Conservation (phyloP, 2,888 invertebrate genomes). For the Macaria notata region DNA sequence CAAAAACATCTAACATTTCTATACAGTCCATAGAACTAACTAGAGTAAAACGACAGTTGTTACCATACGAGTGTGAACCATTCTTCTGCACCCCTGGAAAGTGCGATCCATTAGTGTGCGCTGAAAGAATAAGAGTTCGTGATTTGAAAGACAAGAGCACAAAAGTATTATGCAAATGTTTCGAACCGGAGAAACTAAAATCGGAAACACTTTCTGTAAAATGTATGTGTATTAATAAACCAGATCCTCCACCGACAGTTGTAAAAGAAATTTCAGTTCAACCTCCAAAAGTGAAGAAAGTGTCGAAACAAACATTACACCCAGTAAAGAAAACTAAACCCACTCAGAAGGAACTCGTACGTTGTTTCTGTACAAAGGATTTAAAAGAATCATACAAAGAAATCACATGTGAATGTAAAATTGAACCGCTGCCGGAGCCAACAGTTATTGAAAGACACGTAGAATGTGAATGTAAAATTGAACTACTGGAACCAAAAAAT, state of each 20-base stretch:
- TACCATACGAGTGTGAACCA: conserved; percentile 36
- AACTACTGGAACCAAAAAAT: background rate
- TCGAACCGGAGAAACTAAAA: no score
- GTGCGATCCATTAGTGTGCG: conserved; percentile 39
- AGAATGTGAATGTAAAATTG: background rate
- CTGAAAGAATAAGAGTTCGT: conserved; percentile 27
- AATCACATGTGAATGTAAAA: background rate
- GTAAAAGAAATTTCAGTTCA: no score
- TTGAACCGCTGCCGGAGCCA: no score
- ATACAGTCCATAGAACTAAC: no score
- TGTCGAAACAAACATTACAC: no score
- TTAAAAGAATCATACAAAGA: background rate
- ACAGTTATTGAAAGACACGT: background rate
- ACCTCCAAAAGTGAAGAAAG: no score
- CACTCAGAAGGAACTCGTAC: conserved; percentile 6
- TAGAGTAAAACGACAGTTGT: conserved; percentile 1
- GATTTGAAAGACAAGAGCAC: background rate
- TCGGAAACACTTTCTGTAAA: no score
- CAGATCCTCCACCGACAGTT: no score
- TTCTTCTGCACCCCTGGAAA: conserved; percentile 38
- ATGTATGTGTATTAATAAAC: no score
- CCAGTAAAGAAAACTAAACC: no score
- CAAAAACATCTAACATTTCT: background rate
- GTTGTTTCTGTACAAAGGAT: conserved; percentile 16
- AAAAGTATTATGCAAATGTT: no score